Percentiles rank a stretch among this genome's conserved stretches.
These are phyloP conservation scores for Drosophila pseudoobscura DNA, from an alignment of 1,140 invertebrate genomes.

Conservation along the genomic window DNA sequence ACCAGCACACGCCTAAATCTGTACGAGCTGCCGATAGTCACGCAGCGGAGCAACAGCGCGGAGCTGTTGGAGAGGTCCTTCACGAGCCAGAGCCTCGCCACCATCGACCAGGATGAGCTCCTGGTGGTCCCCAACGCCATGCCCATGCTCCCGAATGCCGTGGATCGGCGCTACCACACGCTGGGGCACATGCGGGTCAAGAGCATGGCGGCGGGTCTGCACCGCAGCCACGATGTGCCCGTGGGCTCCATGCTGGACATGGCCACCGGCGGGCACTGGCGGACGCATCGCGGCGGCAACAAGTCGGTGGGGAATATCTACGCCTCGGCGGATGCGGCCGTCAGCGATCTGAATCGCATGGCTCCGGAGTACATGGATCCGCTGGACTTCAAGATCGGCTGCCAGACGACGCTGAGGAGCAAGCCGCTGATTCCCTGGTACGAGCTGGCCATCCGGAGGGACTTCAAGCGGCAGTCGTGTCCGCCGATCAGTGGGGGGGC, in stretches of 20 bases:
- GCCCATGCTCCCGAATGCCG: slow-evolving; percentile 71
- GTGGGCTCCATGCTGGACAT: slow-evolving; percentile 76
- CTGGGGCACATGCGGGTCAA: slow-evolving; percentile 79
- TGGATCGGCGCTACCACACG: slow-evolving; percentile 80
- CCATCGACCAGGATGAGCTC: slow-evolving; percentile 78
- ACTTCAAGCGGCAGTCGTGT: slow-evolving; percentile 87
- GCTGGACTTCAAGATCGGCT: slow-evolving; percentile 86
- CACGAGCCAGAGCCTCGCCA: slow-evolving; percentile 74
- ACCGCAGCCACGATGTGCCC: slow-evolving; percentile 68
- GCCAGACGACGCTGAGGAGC: slow-evolving; percentile 86
- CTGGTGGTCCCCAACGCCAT: slow-evolving; percentile 75
- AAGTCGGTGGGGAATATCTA: slow-evolving; percentile 76
- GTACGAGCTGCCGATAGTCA: slow-evolving; percentile 67
- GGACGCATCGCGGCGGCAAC: slow-evolving; percentile 45
- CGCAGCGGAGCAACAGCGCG: slow-evolving; percentile 73
- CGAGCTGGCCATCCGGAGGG: slow-evolving; percentile 90
- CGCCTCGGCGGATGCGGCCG: slow-evolving; percentile 71
- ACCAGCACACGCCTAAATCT: slow-evolving; percentile 56
- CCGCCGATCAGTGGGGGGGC: slow-evolving; percentile 83
- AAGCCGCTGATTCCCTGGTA: slow-evolving; percentile 91
- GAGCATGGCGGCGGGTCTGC: slow-evolving; percentile 71
- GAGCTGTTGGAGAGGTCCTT: slow-evolving; percentile 76
- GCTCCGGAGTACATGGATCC: slow-evolving; percentile 82
- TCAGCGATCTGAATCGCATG: slow-evolving; percentile 73
- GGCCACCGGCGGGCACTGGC: slow-evolving; percentile 35